Percentiles rank a stretch among this genome's conserved stretches.
Evolutionary conservation across 2,888 invertebrate species (phyloP).

Genomic region (Heliconius charithonia): DNA sequence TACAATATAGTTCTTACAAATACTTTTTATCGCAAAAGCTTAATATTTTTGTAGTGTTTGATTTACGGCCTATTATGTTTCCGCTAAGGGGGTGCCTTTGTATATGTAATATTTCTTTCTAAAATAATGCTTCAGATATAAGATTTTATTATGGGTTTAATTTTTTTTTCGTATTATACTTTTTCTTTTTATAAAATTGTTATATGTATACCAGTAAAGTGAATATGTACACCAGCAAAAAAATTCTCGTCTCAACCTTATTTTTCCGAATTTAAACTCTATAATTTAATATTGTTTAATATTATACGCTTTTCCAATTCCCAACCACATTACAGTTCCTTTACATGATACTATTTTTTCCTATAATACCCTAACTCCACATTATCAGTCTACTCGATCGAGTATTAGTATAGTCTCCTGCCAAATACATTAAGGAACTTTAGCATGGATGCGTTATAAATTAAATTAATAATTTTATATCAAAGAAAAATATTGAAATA

Average conservation of each 20-base stretch:
- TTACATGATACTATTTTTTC: too few relatives aligned
- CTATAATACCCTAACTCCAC: too few relatives aligned
- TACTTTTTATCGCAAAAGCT: conserved; percentile 19
- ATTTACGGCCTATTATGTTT: conserved; percentile 44
- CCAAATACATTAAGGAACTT: too few relatives aligned
- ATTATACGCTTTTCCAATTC: too few relatives aligned
- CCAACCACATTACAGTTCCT: too few relatives aligned
- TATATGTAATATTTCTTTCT: conserved; percentile 34
- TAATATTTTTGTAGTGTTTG: conserved; percentile 45
- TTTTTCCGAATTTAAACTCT: too few relatives aligned
- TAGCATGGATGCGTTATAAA: too few relatives aligned
- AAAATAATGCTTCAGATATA: conserved; percentile 32
- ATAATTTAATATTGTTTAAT: too few relatives aligned
- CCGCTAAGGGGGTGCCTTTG: conserved; percentile 30
- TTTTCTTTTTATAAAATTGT: not conserved
- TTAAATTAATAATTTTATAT: too few relatives aligned
- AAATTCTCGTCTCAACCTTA: too few relatives aligned
- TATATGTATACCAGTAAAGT: not conserved
- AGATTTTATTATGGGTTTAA: conserved; percentile 1
- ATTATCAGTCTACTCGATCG: too few relatives aligned
- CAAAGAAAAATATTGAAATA: not conserved
- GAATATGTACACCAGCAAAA: not conserved
- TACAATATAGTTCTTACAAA: conserved; percentile 23
- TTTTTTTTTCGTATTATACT: not conserved
- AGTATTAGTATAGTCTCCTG: too few relatives aligned